These are phyloP conservation scores for Cremastinae sp. DNA, from an alignment of 2,888 invertebrate genomes.

Conservation along the genomic window DNA sequence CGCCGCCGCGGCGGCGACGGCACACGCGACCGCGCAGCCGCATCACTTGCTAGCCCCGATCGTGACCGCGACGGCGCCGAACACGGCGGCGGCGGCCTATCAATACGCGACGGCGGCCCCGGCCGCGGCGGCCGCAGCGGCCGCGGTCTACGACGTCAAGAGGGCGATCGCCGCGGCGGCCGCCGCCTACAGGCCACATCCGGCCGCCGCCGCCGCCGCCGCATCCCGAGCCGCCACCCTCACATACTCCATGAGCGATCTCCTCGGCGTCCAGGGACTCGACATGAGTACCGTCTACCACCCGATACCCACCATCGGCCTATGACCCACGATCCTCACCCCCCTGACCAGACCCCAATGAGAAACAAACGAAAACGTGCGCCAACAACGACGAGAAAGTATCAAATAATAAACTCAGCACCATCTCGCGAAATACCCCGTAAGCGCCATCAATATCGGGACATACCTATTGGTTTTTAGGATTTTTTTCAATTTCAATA, in stretches of 20 bases:
- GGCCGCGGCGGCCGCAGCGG: conserved; percentile 80
- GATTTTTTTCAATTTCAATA: too few species aligned
- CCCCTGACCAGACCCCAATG: conserved; percentile 78
- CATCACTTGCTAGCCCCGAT: conserved; percentile 77
- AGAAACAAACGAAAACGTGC: background rate
- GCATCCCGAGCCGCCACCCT: conserved; percentile 82
- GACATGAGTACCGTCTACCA: conserved; percentile 88
- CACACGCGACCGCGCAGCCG: conserved; percentile 72
- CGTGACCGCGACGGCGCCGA: conserved; percentile 73
- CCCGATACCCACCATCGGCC: conserved; percentile 86
- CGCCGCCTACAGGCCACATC: conserved; percentile 83
- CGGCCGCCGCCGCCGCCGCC: conserved; percentile 78
- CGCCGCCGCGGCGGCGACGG: conserved; percentile 81
- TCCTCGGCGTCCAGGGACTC: conserved; percentile 87
- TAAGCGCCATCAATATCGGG: too few species aligned
- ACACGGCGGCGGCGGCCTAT: conserved; percentile 71
- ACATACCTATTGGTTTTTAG: too few species aligned
- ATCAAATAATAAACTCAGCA: too few species aligned
- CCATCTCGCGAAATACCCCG: too few species aligned
- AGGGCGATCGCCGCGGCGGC: conserved; percentile 84
- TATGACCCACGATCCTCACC: conserved; percentile 84
- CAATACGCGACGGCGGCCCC: conserved; percentile 78
- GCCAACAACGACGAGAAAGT: background rate
- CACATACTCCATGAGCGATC: conserved; percentile 86
- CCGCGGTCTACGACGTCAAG: conserved; percentile 81